Percentiles rank a stretch among this genome's conserved stretches.
Evolutionary conservation across 2,113 vertebrate genomes (phyloP).

Genomic region (Semicossyphus pulcher): DNA sequence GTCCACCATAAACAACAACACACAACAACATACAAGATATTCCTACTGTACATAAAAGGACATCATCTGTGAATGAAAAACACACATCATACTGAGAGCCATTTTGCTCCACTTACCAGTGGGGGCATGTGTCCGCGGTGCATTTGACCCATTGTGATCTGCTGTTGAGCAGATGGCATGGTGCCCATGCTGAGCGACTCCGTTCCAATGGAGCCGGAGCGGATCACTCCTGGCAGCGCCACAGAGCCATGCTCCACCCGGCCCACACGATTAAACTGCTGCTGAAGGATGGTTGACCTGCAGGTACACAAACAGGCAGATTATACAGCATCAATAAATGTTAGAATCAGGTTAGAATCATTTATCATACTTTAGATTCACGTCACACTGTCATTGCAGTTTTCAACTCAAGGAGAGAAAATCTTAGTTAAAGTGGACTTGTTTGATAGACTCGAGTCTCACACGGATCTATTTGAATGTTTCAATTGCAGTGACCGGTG

Average conservation of each 20-base stretch:
- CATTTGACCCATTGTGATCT: conserved; percentile 96
- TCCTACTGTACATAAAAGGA: background rate
- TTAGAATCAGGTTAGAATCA: background rate
- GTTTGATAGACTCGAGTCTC: background rate
- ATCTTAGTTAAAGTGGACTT: background rate
- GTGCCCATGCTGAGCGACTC: conserved; percentile 95
- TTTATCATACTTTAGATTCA: background rate
- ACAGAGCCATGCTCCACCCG: conserved; percentile 94
- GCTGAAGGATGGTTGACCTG: conserved; percentile 92
- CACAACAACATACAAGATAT: background rate
- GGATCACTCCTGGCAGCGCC: conserved; percentile 94
- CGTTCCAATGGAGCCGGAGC: conserved; percentile 93
- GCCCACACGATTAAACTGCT: conserved; percentile 95
- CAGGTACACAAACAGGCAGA: background rate
- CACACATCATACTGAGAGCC: background rate
- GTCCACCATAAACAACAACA: background rate
- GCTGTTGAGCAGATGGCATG: conserved; percentile 97
- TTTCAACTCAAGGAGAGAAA: no score
- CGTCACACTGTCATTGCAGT: no score
- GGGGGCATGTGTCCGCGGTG: conserved; percentile 98
- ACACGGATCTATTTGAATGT: background rate
- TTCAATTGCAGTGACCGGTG: background rate
- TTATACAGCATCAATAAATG: background rate
- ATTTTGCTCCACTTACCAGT: conserved; percentile 82
- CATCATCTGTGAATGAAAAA: background rate